Conservation (phyloP, 1,140 invertebrate genomes). For the Anastrepha ludens region DNA sequence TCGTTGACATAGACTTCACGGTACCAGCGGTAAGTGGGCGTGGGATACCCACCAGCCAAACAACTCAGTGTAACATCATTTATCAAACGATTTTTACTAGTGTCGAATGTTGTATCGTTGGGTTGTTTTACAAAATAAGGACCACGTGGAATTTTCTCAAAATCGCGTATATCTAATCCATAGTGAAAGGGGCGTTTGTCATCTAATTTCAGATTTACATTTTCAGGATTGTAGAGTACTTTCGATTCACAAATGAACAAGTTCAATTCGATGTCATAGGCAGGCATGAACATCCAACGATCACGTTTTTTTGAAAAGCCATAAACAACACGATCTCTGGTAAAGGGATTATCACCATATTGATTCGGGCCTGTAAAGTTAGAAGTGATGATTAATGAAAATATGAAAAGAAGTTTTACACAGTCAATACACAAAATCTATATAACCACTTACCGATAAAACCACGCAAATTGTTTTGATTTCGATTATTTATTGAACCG, state of each 20-base stretch:
- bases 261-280: constrained; percentile 83
- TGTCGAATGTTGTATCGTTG: constrained; percentile 87
- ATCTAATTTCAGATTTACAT: constrained; percentile 76
- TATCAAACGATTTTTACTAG: constrained; percentile 80
- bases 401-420: neutral
- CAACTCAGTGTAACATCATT: constrained; percentile 88
- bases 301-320: constrained; percentile 83
- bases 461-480: constrained; percentile 70
- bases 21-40: constrained; percentile 94
- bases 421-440: neutral
- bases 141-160: constrained; percentile 86
- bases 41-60: constrained; percentile 91
- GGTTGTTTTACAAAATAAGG: constrained; percentile 93
- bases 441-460: constrained; percentile 62
- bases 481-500: constrained; percentile 65
- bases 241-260: constrained; percentile 93
- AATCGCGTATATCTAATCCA: constrained; percentile 85
- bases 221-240: constrained; percentile 80
- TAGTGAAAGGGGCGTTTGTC: constrained; percentile 89
- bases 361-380: constrained; percentile 63
- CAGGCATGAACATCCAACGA: constrained; percentile 89
- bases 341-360: constrained; percentile 66
- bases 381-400: neutral
- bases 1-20: constrained; percentile 91
- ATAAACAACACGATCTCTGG: constrained; percentile 78